Conservation (phyloP, 2,797 vertebrate species). For the Rhinogobio ventralis region DNA sequence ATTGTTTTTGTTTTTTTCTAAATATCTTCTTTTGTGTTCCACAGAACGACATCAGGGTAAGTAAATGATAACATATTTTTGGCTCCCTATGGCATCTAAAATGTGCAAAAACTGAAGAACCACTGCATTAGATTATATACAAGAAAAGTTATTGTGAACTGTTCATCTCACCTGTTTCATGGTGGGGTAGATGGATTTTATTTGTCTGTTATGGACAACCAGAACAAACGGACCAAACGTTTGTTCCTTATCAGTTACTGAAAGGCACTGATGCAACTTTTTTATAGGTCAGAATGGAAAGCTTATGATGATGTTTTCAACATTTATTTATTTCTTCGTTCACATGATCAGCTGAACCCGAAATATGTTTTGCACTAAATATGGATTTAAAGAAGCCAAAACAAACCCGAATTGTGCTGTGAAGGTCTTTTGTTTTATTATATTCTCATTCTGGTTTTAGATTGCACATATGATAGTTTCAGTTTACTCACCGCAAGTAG, state of each 20-base stretch:
- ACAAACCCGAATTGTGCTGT: conserved; percentile 47
- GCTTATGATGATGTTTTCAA: conserved; percentile 32
- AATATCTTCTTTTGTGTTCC: background rate
- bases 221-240: conserved; percentile 57
- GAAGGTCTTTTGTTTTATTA: conserved; percentile 45
- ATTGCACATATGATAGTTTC: conserved; percentile 42
- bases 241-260: conserved; percentile 55
- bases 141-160: conserved; percentile 25
- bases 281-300: conserved; percentile 58
- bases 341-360: conserved; percentile 44
- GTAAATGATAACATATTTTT: background rate
- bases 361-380: conserved; percentile 65
- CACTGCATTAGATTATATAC: background rate
- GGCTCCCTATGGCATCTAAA: background rate
- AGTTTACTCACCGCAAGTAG: conserved; percentile 35
- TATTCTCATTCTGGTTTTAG: conserved; percentile 46
- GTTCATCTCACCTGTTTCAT: conserved; percentile 49
- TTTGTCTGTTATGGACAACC: conserved; percentile 59
- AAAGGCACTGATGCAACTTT: conserved; percentile 64
- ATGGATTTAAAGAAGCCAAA: conserved; percentile 63
- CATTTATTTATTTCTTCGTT: conserved; percentile 35
- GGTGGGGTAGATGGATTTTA: conserved; percentile 48
- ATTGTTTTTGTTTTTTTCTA: background rate
- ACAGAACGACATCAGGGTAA: background rate
- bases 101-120: background rate